Evolutionary conservation across 2,888 invertebrate species (phyloP).

Genomic region (Eilema depressum): DNA sequence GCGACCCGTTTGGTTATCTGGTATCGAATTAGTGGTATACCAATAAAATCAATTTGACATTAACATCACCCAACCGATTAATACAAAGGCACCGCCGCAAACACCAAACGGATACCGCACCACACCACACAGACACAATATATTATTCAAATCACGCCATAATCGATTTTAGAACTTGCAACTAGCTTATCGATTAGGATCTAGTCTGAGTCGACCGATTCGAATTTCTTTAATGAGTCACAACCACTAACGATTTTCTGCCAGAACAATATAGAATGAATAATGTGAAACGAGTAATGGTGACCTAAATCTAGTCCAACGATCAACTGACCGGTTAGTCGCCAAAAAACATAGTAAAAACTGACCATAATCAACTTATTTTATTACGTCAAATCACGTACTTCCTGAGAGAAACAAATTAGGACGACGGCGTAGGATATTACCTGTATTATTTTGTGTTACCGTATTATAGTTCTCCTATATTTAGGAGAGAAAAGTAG

Average conservation of each 20-base stretch:
- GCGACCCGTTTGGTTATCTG: not conserved
- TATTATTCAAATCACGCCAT: slow-evolving; percentile 46
- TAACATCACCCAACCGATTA: slow-evolving; percentile 26
- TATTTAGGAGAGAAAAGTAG: slow-evolving; percentile 11
- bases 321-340: slow-evolving; percentile 42
- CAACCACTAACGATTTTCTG: slow-evolving; percentile 78
- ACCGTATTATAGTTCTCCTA: slow-evolving; percentile 18
- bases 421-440: slow-evolving; percentile 31
- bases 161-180: slow-evolving; percentile 47
- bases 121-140: slow-evolving; percentile 39
- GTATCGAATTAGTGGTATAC: slow-evolving; percentile 5
- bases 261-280: slow-evolving; percentile 81
- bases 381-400: slow-evolving; percentile 69
- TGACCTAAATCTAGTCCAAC: slow-evolving; percentile 71
- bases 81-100: slow-evolving; percentile 44
- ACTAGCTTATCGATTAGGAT: slow-evolving; percentile 52
- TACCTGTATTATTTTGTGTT: slow-evolving; percentile 32
- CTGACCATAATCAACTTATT: slow-evolving; percentile 48
- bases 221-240: slow-evolving; percentile 83
- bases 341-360: slow-evolving; percentile 45
- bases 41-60: slow-evolving; percentile 29
- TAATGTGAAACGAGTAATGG: slow-evolving; percentile 74
- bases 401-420: slow-evolving; percentile 41
- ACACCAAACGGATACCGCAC: slow-evolving; percentile 25
- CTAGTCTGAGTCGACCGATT: slow-evolving; percentile 49